Base-by-base conservation (phyloP, 1,140 invertebrate species). In the Ceratina australensis region DNA sequence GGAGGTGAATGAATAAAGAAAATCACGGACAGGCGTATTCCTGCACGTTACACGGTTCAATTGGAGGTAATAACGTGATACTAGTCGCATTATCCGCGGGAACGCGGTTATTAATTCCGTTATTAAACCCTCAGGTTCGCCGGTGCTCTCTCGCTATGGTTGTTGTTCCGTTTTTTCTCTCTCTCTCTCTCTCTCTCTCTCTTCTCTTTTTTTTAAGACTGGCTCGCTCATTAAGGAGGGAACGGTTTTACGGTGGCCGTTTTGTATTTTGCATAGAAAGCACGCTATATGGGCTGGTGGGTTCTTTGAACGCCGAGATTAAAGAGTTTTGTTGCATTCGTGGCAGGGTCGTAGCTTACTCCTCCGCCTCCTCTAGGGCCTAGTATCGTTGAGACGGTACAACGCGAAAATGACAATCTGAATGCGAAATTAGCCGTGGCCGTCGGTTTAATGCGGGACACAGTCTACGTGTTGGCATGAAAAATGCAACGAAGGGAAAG, bases 371-470 rank as follows among this genome's bases (percentile, higher is more conserved):
- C n/a, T n/a, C n/a, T n/a, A n/a, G n/a, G n/a, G n/a, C n/a, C n/a
- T 52, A 68, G 65, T 42, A 20, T 8, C 33, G 72, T 42, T 42
- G 33, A 42, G 33, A 42, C 22, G 73, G 28, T 54, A 47, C 68
- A 47, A 71, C 66, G 74, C 66, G 74, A 71, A 71, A 77, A 77
- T 69, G 74, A 71, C 74, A 71, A 77, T 71, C 74, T 71, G 74
- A 77, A 77, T 77, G 67, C 74, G 74, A 63, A 77, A 77, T 77
- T 77, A 77, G 67, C 42, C 49, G 47, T 12, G 28, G 28, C 74
- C 20, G 49, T 20, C 12, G 66, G 42, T 69, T 60, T 42, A 61
- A 61, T 33, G 47, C 47, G 47, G 66, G 57, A 18, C 15, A 57
- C 42, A 22, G n/a, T 26, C 4, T 10, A 22, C 5, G 18, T 47